These are phyloP conservation scores for Alaudala cheleensis DNA, from an alignment of 2,113 vertebrate species.

Conservation along the genomic window DNA sequence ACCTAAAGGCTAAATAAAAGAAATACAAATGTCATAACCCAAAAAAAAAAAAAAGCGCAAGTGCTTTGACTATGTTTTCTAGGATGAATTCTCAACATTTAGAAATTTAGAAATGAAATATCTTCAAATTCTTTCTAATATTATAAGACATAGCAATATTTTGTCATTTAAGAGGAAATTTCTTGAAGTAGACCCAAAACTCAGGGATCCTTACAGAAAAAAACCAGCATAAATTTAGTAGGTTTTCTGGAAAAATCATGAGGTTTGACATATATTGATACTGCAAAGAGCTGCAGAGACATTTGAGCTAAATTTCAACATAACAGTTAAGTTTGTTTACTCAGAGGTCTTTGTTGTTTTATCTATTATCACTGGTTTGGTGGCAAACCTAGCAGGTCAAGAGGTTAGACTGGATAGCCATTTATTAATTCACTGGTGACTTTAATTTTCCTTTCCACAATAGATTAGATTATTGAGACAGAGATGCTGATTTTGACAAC, in stretches of 20 bases:
- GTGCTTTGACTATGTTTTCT: neutral
- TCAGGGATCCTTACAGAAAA: neutral
- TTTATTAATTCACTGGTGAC: neutral
- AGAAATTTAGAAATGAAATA: neutral
- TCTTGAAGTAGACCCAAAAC: neutral
- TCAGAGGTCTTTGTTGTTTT: neutral
- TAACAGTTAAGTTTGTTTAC: neutral
- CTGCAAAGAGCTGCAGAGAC: neutral
- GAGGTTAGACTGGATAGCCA: neutral
- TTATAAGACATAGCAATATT: neutral
- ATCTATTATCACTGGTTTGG: neutral
- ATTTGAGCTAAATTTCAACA: neutral
- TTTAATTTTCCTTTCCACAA: neutral
- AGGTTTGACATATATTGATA: neutral
- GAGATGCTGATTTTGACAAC: neutral
- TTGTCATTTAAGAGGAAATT: neutral
- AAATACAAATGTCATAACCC: neutral
- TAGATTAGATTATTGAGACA: neutral
- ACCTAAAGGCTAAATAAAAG: neutral
- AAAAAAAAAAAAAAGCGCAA: neutral
- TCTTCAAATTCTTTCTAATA: neutral
- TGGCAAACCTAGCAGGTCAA: neutral
- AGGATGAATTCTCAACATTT: neutral
- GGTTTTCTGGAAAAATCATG: neutral
- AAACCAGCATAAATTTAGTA: neutral